Evolutionary conservation across 2,888 invertebrate species (phyloP).

Genomic region (Caradrina clavipalpis): DNA sequence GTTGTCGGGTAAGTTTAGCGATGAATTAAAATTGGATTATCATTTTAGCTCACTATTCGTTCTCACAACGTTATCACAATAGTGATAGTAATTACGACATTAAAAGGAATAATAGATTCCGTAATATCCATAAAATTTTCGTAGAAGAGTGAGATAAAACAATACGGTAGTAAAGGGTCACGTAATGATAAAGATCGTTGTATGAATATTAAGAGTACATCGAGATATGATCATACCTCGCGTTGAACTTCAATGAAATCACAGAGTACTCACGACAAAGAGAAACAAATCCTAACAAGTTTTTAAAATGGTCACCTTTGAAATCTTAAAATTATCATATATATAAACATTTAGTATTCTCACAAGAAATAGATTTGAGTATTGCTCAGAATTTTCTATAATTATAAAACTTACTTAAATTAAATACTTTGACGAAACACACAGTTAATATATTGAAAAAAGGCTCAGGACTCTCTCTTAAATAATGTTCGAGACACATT

Average conservation of each 20-base stretch:
- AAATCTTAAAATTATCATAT: constrained; percentile 57
- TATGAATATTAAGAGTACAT: constrained; percentile 65
- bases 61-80: constrained; percentile 71
- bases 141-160: constrained; percentile 70
- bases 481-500: constrained; percentile 52
- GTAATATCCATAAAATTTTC: constrained; percentile 59
- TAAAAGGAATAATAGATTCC: constrained; percentile 71
- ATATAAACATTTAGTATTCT: constrained; percentile 54
- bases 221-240: constrained; percentile 35
- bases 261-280: constrained; percentile 49
- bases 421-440: constrained; percentile 62
- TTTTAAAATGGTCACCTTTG: constrained; percentile 41
- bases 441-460: constrained; percentile 67
- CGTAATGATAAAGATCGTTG: constrained; percentile 71
- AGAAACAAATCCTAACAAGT: constrained; percentile 20
- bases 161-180: constrained; percentile 55
- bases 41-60: constrained; percentile 70
- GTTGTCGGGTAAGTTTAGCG: constrained; percentile 54
- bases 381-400: constrained; percentile 84
- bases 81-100: constrained; percentile 73
- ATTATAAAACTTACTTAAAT: constrained; percentile 72
- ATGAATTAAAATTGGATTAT: constrained; percentile 62
- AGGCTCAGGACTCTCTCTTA: constrained; percentile 75
- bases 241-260: constrained; percentile 48
- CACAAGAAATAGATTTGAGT: constrained; percentile 68